Conservation (phyloP, 2,888 invertebrate genomes). For the Cerastoderma edule region DNA sequence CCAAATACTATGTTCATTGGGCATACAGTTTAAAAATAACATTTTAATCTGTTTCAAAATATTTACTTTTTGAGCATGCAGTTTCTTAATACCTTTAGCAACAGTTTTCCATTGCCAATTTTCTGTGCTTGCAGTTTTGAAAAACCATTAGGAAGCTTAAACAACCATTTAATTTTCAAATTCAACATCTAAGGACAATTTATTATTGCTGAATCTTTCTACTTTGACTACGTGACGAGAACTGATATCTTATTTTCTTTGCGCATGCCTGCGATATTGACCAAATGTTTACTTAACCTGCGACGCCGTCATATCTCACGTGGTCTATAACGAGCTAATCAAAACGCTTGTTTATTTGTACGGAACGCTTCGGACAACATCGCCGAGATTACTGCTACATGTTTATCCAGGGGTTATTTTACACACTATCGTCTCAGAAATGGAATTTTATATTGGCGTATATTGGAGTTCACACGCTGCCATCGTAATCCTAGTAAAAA, state of each 20-base stretch:
- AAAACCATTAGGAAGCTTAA: no score
- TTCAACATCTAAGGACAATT: no score
- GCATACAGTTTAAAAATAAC: no score
- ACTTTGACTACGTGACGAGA: no score
- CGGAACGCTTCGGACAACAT: conserved; percentile 22
- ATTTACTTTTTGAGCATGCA: no score
- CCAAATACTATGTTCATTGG: no score
- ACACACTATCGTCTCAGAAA: conserved; percentile 14
- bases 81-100: no score
- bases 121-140: no score
- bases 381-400: conserved; percentile 14
- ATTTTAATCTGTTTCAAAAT: no score
- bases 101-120: no score
- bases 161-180: no score
- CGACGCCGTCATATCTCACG: conserved; percentile 22
- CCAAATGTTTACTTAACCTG: conserved; percentile 20
- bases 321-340: conserved; percentile 24
- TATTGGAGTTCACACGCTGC: conserved; percentile 17
- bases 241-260: conserved; percentile 3
- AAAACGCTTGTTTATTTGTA: conserved; percentile 20
- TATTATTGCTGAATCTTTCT: no score
- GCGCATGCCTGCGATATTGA: neutral
- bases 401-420: conserved; percentile 22
- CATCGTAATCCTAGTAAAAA: conserved; percentile 17
- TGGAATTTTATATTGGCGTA: conserved; percentile 13